Evolutionary conservation across 2,797 vertebrate genomes (phyloP).

Genomic region (Sylvia borin): DNA sequence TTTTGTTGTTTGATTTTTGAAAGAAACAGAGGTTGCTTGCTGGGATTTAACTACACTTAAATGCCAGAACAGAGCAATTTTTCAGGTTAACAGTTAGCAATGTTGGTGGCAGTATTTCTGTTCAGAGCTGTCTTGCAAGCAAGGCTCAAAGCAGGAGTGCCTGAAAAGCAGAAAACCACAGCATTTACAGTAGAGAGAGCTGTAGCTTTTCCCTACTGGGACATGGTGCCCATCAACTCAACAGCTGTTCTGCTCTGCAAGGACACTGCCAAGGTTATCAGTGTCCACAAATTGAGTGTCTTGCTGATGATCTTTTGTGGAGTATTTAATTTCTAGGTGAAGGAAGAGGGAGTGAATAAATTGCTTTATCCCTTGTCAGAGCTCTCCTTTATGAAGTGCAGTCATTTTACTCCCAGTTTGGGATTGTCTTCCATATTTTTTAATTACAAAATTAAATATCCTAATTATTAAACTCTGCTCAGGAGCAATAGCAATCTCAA

Average conservation of each 20-base stretch:
- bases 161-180: slow-evolving; percentile 7
- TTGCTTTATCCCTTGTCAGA: slow-evolving; percentile 2
- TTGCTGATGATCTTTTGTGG: slow-evolving; percentile 2
- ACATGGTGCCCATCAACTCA: background rate
- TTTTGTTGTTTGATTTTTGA: background rate
- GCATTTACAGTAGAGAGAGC: background rate
- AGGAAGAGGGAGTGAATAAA: slow-evolving; percentile 23
- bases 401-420: background rate
- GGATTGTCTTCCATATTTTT: background rate
- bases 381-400: background rate
- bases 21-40: background rate
- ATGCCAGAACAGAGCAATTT: background rate
- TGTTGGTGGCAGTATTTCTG: background rate
- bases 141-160: background rate
- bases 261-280: slow-evolving; percentile 45
- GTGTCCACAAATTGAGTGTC: background rate
- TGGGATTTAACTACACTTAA: background rate
- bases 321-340: slow-evolving; percentile 35
- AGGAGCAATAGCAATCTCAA: background rate
- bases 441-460: slow-evolving; percentile 27
- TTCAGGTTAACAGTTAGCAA: background rate
- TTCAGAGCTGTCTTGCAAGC: background rate
- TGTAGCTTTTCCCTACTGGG: background rate
- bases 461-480: slow-evolving; percentile 7
- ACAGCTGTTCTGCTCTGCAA: slow-evolving; percentile 32